These are phyloP conservation scores for Spisula solida DNA, from an alignment of 2,888 invertebrate species.

Conservation along the genomic window DNA sequence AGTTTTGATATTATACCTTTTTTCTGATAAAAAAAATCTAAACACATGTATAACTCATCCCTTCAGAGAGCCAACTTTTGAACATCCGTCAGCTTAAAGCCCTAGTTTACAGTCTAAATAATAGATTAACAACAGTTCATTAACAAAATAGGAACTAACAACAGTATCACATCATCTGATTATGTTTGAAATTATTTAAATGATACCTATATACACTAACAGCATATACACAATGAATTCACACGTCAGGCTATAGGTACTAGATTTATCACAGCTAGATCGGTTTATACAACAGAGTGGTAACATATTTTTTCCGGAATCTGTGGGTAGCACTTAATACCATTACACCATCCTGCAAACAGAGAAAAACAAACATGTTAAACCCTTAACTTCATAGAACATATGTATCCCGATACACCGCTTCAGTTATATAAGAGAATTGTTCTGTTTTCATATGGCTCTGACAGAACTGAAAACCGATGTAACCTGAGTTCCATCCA, in stretches of 20 bases:
- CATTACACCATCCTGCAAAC: slow-evolving; percentile 97
- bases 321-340: slow-evolving; percentile 99
- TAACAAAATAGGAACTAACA: slow-evolving; percentile 40
- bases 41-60: neutral
- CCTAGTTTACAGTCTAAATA: slow-evolving; percentile 30
- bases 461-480: too few species aligned
- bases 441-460: too few species aligned
- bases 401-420: too few species aligned
- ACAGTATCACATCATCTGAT: slow-evolving; percentile 42
- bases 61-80: neutral
- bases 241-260: slow-evolving; percentile 28
- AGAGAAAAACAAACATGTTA: slow-evolving; percentile 26
- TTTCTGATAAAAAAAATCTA: neutral
- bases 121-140: slow-evolving; percentile 6
- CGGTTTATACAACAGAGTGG: slow-evolving; percentile 99
- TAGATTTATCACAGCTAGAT: slow-evolving; percentile 89
- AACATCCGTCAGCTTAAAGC: neutral
- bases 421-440: too few species aligned
- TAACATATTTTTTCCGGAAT: slow-evolving; percentile 99
- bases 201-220: slow-evolving; percentile 40
- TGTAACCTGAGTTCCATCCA: too few species aligned
- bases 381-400: too few species aligned
- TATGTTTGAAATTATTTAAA: slow-evolving; percentile 31
- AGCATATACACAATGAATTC: slow-evolving; percentile 32
- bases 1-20: neutral